Percentiles rank a stretch among this genome's conserved stretches.
Conservation (phyloP, 2,888 invertebrate genomes). For the Oligia fasciuncula region DNA sequence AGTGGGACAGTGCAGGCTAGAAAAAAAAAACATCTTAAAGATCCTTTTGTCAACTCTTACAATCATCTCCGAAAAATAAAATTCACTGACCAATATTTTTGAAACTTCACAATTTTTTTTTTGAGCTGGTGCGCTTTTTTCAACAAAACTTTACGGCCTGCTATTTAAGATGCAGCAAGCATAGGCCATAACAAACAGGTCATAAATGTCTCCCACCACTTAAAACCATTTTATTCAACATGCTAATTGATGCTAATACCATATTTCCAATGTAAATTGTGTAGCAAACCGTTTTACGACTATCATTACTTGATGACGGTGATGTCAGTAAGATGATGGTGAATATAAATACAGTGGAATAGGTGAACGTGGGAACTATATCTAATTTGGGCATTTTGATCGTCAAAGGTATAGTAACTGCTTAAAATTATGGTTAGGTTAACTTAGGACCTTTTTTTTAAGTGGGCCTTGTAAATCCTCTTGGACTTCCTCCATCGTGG, state of each 20-base stretch:
- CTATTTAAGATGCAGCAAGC: constrained; percentile 23
- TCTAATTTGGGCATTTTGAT: not conserved
- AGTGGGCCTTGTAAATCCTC: too few relatives aligned
- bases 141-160: not conserved
- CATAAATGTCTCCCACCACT: constrained; percentile 34
- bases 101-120: not conserved
- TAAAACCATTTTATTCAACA: constrained; percentile 37
- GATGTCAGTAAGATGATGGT: constrained; percentile 44
- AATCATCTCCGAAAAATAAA: not conserved
- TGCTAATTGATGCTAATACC: constrained; percentile 48
- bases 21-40: not conserved
- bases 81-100: not conserved
- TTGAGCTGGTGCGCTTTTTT: not conserved
- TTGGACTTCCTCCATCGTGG: too few relatives aligned
- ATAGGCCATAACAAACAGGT: constrained; percentile 25
- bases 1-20: too few relatives aligned
- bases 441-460: not conserved
- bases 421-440: not conserved
- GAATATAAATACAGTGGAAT: constrained; percentile 4
- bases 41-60: not conserved
- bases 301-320: constrained; percentile 29
- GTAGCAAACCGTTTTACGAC: constrained; percentile 40
- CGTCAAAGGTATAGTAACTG: not conserved
- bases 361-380: constrained; percentile 42
- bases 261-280: constrained; percentile 49